These are phyloP conservation scores for Philereme transversata DNA, from an alignment of 2,888 invertebrate species.

Conservation along the genomic window DNA sequence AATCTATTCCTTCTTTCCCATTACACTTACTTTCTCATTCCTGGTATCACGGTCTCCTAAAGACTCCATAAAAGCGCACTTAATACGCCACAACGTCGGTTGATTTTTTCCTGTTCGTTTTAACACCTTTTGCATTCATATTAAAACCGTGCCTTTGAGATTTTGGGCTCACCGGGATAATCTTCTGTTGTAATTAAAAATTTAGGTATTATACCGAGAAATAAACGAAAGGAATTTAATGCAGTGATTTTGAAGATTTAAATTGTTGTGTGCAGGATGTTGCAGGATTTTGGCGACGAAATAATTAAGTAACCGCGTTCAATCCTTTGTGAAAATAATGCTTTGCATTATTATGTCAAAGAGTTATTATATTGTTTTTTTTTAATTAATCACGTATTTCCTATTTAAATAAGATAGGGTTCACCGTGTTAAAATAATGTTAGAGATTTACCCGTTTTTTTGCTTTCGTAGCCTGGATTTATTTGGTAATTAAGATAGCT, in stretches of 20 bases:
- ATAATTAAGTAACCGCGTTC: too few species aligned
- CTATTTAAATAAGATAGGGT: too few species aligned
- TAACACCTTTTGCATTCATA: conserved; percentile 19
- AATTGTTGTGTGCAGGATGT: background rate
- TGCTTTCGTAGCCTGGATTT: too few species aligned
- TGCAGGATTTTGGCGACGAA: background rate
- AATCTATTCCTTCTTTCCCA: background rate
- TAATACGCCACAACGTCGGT: conserved; percentile 45
- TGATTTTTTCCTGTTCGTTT: conserved; percentile 26
- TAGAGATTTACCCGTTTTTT: too few species aligned
- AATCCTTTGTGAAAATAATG: too few species aligned
- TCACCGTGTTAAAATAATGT: too few species aligned
- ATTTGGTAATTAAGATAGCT: too few species aligned
- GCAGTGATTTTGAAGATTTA: background rate
- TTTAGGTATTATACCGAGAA: conserved; percentile 3
- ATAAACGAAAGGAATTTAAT: background rate
- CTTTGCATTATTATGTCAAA: too few species aligned
- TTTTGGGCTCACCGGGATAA: conserved; percentile 15
- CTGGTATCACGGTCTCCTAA: conserved; percentile 53
- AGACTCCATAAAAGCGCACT: conserved; percentile 54
- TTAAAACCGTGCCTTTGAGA: conserved; percentile 20
- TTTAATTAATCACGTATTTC: too few species aligned
- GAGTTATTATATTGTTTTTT: too few species aligned
- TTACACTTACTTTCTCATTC: conserved; percentile 44
- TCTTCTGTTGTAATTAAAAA: conserved; percentile 23